phyloP scores from a whole-genome alignment of 2,113 vertebrate species.

The Hippocampus barbouri region DNA sequence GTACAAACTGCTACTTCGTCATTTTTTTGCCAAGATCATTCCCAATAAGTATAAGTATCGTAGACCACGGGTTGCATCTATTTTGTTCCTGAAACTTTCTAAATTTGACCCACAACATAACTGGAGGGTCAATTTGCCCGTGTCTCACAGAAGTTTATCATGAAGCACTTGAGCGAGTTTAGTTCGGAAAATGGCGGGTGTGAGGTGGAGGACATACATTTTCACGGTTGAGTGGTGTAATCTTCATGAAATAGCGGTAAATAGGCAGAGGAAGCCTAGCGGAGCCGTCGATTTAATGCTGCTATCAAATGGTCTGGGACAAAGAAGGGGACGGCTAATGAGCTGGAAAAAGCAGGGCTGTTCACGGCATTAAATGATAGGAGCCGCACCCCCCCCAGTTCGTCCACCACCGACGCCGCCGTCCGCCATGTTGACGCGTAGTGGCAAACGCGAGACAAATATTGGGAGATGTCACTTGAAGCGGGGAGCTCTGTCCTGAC shows the following conservation, averaged over 20 bases:
- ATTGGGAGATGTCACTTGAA: constrained; percentile 56
- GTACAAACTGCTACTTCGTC: too few species aligned
- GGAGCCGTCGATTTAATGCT: constrained; percentile 72
- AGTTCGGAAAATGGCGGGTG: constrained; percentile 20
- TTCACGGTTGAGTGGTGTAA: constrained; percentile 70
- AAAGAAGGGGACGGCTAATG: constrained; percentile 72
- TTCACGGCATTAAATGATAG: constrained; percentile 65
- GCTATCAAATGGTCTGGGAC: constrained; percentile 73
- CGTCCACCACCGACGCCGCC: constrained; percentile 50
- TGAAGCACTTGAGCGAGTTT: constrained; percentile 59
- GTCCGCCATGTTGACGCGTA: constrained; percentile 61
- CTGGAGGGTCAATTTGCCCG: constrained; percentile 51
- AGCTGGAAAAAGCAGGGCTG: constrained; percentile 73
- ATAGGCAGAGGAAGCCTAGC: constrained; percentile 66
- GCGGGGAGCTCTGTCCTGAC: constrained; percentile 10
- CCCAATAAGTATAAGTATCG: too few species aligned
- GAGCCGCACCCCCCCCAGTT: constrained; percentile 22
- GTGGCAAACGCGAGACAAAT: constrained; percentile 61
- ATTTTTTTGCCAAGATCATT: too few species aligned
- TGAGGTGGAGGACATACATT: constrained; percentile 56
- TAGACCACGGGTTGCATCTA: too few species aligned
- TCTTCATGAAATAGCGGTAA: constrained; percentile 72
- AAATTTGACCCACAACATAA: not conserved
- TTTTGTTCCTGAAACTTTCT: too few species aligned
- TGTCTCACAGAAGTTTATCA: constrained; percentile 54